A percentile compares a stretch with the other conserved stretches of the same genome.
Evolutionary conservation across 1,140 invertebrate species (phyloP).

Genomic region (Caenorhabditis inopinata): DNA sequence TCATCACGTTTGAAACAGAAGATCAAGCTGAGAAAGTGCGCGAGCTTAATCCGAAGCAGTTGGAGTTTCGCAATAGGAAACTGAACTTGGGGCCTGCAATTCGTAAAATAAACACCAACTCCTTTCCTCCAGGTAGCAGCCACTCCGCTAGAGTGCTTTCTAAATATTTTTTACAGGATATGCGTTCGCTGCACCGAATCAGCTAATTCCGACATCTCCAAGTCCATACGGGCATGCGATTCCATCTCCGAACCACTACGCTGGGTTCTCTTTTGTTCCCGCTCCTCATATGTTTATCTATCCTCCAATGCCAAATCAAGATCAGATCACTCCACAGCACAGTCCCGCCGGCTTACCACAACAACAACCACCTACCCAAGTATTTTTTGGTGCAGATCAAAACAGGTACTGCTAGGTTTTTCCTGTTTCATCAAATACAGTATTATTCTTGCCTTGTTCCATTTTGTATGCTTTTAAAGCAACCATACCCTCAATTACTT

Average conservation of each 20-base stretch:
- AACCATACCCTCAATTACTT: not conserved
- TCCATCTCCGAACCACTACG: not conserved
- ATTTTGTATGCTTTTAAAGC: slow-evolving; percentile 8
- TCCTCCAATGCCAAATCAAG: not conserved
- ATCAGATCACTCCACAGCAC: not conserved
- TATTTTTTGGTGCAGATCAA: no score
- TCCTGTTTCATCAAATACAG: no score
- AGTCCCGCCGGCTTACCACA: no score
- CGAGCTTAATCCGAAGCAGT: slow-evolving; percentile 27
- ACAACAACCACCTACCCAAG: no score
- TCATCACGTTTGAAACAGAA: slow-evolving; percentile 49
- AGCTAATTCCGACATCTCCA: not conserved
- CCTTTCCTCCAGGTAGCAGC: not conserved
- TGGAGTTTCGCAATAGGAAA: slow-evolving; percentile 36
- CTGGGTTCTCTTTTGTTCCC: not conserved
- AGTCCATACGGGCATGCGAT: not conserved
- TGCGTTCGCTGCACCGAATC: not conserved
- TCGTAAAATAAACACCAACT: slow-evolving; percentile 21
- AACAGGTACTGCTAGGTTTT: no score
- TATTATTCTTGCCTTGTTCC: no score
- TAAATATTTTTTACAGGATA: not conserved
- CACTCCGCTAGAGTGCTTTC: no score
- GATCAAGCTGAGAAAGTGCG: slow-evolving; percentile 43
- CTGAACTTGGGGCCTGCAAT: slow-evolving; percentile 43
- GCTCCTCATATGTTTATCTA: not conserved